phyloP scores from a whole-genome alignment of 2,797 vertebrate genomes.

The Pipistrellus pipistrellus region DNA sequence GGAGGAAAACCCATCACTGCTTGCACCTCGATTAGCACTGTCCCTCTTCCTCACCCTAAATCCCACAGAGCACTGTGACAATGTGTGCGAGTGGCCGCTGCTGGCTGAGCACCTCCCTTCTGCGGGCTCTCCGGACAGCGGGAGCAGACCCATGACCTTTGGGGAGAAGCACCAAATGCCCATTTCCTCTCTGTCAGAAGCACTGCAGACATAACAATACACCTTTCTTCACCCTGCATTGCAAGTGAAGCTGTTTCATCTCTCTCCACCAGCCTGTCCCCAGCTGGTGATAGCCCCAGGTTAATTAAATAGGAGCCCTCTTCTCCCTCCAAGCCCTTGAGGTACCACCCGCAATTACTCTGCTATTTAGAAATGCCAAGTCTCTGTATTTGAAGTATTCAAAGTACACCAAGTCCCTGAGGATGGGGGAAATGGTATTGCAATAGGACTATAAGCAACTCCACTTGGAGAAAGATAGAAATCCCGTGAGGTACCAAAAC shows the following conservation, averaged over 20 bases:
- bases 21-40: background rate
- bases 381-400: conserved; percentile 33
- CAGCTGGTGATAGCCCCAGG: background rate
- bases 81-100: background rate
- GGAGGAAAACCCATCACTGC: background rate
- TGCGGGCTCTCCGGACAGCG: background rate
- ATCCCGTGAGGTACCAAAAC: background rate
- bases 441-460: background rate
- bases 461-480: conserved; percentile 7
- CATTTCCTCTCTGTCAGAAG: background rate
- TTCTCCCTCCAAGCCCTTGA: background rate
- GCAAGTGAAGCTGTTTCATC: background rate
- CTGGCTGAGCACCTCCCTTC: background rate
- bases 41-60: background rate
- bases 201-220: background rate
- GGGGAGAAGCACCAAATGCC: background rate
- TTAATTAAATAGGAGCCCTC: conserved; percentile 46
- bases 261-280: background rate
- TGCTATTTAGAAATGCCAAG: conserved; percentile 46
- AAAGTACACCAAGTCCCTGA: conserved; percentile 18
- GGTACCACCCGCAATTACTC: conserved; percentile 46
- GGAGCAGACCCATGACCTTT: background rate
- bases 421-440: background rate
- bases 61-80: background rate
- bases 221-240: background rate